Conservation (phyloP, 2,888 invertebrate genomes). For the Coenonympha glycerion region DNA sequence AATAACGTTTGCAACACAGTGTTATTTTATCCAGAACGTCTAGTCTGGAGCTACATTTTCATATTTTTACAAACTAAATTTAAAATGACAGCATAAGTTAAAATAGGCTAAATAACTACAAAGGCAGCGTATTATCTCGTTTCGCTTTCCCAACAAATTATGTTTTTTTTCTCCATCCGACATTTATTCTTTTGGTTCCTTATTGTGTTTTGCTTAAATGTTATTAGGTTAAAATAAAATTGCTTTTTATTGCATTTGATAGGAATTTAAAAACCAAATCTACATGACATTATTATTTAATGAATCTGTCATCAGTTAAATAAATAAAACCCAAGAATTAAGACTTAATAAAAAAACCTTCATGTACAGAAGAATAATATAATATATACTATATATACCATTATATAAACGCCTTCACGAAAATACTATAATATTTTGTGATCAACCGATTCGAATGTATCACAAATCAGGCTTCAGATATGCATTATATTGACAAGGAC, state of each 20-base stretch:
- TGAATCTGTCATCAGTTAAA: no score
- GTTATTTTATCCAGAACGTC: constrained; percentile 2
- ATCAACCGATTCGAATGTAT: no score
- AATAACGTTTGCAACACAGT: neutral
- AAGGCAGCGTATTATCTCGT: constrained; percentile 7
- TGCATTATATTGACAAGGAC: no score
- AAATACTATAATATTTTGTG: no score
- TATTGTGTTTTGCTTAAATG: neutral
- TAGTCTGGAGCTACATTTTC: neutral
- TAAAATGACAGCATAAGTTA: constrained; percentile 10
- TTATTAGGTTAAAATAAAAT: neutral
- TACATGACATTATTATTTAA: neutral
- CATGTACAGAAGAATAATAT: no score
- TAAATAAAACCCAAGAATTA: no score
- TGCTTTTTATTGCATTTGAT: neutral
- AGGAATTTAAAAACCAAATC: neutral
- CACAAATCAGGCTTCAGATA: no score
- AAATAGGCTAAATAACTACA: constrained; percentile 9
- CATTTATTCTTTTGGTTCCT: neutral
- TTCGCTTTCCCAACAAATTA: constrained; percentile 3
- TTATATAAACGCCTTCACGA: no score
- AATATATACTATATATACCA: no score
- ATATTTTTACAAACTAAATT: constrained; percentile 9
- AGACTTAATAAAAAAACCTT: no score
- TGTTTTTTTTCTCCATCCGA: neutral